Percentiles rank a stretch among this genome's conserved stretches.
phyloP scores from a whole-genome alignment of 2,113 vertebrate genomes.

The Lipophrys pholis region DNA sequence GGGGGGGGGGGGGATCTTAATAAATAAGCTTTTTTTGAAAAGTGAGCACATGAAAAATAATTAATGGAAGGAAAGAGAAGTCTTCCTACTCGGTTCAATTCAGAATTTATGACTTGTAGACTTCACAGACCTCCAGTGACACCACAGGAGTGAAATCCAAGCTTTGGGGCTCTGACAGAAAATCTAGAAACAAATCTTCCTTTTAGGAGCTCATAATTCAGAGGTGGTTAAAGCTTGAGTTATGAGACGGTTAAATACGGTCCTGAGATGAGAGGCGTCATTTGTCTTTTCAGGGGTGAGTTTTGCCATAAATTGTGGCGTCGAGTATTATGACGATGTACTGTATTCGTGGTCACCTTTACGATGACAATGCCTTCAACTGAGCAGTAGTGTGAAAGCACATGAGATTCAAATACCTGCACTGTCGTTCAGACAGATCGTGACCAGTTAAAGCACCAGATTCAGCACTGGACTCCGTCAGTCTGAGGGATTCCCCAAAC shows the following conservation, averaged over 20 bases:
- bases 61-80: not conserved
- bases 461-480: conserved; percentile 13
- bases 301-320: not conserved
- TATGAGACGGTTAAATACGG: conserved; percentile 13
- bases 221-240: conserved; percentile 1
- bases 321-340: not conserved
- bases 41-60: conserved; percentile 62
- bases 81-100: conserved; percentile 11
- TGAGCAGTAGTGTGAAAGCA: conserved; percentile 7
- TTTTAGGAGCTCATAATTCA: conserved; percentile 6
- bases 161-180: not conserved
- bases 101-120: conserved; percentile 5
- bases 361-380: conserved; percentile 8
- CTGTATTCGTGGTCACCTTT: conserved; percentile 17
- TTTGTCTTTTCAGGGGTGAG: not conserved
- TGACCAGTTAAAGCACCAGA: conserved; percentile 39
- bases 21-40: not conserved
- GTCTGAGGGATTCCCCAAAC: conserved; percentile 23
- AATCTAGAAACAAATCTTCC: not conserved
- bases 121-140: not conserved
- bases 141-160: conserved; percentile 6
- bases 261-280: conserved; percentile 8
- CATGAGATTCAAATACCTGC: not conserved
- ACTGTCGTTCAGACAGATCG: conserved; percentile 7
- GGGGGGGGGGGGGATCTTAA: no score